Conservation (phyloP, 1,140 invertebrate species). For the Mylabris phalerata region DNA sequence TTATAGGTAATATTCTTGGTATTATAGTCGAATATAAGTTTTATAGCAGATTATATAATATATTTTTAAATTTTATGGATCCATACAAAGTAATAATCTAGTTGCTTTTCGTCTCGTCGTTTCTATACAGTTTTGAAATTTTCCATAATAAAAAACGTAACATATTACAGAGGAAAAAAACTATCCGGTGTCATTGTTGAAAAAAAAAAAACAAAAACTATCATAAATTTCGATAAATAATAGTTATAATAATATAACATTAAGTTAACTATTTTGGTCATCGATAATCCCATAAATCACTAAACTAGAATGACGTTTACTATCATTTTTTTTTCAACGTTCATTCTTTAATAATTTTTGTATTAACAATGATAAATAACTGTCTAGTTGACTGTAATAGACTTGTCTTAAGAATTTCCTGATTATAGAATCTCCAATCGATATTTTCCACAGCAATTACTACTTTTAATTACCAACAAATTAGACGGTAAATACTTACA, state of each 20-base stretch:
- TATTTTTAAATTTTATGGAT: constrained; percentile 14
- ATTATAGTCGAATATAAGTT: constrained; percentile 10
- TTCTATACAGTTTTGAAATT: no score
- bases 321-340: background rate
- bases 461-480: constrained; percentile 13
- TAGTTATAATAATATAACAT: no score
- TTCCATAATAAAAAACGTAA: no score
- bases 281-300: constrained; percentile 21
- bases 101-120: no score
- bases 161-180: no score
- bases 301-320: constrained; percentile 18
- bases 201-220: no score
- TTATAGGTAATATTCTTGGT: constrained; percentile 6
- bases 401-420: no score
- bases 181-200: no score
- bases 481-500: constrained; percentile 11
- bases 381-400: no score
- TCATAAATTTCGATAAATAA: no score
- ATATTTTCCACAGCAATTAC: constrained; percentile 14
- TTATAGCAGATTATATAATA: constrained; percentile 12
- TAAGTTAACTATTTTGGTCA: constrained; percentile 12
- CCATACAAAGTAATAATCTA: constrained; percentile 14
- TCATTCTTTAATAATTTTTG: no score
- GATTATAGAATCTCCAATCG: constrained; percentile 1
- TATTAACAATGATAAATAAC: no score